These are phyloP conservation scores for Trialeurodes vaporariorum DNA, from an alignment of 1,140 invertebrate species.

Conservation along the genomic window DNA sequence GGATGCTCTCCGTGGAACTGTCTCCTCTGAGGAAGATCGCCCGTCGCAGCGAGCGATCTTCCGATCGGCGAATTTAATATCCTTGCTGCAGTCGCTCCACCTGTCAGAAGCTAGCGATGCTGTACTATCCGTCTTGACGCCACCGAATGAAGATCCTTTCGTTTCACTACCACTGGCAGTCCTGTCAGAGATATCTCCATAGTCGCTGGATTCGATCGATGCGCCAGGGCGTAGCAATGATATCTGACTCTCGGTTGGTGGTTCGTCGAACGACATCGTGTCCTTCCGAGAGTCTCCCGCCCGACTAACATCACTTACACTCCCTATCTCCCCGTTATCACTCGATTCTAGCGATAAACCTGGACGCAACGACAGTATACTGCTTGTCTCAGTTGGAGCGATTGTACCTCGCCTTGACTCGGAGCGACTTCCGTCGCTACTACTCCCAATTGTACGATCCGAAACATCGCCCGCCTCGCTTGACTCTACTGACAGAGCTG, in stretches of 20 bases:
- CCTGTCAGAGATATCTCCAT: slow-evolving; percentile 41
- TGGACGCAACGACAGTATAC: not conserved
- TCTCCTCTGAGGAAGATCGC: slow-evolving; percentile 32
- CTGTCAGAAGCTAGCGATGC: slow-evolving; percentile 48
- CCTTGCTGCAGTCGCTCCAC: slow-evolving; percentile 36
- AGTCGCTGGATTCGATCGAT: slow-evolving; percentile 49
- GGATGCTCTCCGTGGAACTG: slow-evolving; percentile 20
- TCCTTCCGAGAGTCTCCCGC: slow-evolving; percentile 23
- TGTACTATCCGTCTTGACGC: slow-evolving; percentile 41
- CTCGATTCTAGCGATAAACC: slow-evolving; percentile 23
- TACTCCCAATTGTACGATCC: slow-evolving; percentile 41
- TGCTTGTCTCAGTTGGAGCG: slow-evolving; percentile 30
- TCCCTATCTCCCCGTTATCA: slow-evolving; percentile 18
- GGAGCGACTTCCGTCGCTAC: slow-evolving; percentile 37
- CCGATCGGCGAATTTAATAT: slow-evolving; percentile 29
- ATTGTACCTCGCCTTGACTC: slow-evolving; percentile 28
- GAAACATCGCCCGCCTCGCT: slow-evolving; percentile 44
- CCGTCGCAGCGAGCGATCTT: slow-evolving; percentile 28
- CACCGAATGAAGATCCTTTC: slow-evolving; percentile 10
- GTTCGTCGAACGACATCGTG: slow-evolving; percentile 27
- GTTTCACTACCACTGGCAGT: slow-evolving; percentile 44
- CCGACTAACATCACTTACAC: slow-evolving; percentile 22
- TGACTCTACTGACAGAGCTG: slow-evolving; percentile 46
- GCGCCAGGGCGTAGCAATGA: slow-evolving; percentile 34
- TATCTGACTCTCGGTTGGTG: slow-evolving; percentile 22